phyloP scores from a whole-genome alignment of 2,888 invertebrate genomes.

The Chaetoderma sp. region DNA sequence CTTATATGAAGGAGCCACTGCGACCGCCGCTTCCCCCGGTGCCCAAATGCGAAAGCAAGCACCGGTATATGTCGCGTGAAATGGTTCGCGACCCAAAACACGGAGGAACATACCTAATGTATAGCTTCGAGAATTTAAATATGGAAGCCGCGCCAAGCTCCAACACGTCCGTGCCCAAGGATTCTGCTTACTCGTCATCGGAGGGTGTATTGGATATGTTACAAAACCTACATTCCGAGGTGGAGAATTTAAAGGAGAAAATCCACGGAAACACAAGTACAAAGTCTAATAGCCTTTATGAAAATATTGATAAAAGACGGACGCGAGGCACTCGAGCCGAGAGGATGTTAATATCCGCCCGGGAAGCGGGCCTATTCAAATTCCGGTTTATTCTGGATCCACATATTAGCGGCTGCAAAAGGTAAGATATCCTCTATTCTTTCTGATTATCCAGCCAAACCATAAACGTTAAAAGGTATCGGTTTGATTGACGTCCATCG shows the following conservation, averaged over 20 bases:
- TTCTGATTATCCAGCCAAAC: too few relatives aligned
- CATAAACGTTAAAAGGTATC: too few relatives aligned
- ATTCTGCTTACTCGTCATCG: not conserved
- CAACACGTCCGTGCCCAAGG: not conserved
- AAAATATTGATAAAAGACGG: slow-evolving; percentile 4
- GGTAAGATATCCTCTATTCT: too few relatives aligned
- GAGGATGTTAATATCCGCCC: not conserved
- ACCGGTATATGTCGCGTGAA: not conserved
- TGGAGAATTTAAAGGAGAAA: not conserved
- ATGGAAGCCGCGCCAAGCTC: not conserved
- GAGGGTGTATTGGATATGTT: slow-evolving; percentile 3
- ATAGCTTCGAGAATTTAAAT: not conserved
- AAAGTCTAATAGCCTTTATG: not conserved
- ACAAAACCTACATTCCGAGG: slow-evolving; percentile 2
- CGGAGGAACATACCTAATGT: not conserved
- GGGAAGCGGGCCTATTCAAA: not conserved
- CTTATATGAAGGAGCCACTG: not conserved
- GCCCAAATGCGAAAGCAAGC: not conserved
- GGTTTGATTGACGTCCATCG: too few relatives aligned
- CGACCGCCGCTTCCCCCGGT: not conserved
- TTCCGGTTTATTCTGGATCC: not conserved
- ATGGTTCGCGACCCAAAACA: not conserved
- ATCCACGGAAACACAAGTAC: not conserved
- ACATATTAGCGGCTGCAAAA: not conserved
- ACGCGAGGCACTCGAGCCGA: not conserved